These are phyloP conservation scores for Cephus spinipes DNA, from an alignment of 2,888 invertebrate genomes.

Conservation along the genomic window DNA sequence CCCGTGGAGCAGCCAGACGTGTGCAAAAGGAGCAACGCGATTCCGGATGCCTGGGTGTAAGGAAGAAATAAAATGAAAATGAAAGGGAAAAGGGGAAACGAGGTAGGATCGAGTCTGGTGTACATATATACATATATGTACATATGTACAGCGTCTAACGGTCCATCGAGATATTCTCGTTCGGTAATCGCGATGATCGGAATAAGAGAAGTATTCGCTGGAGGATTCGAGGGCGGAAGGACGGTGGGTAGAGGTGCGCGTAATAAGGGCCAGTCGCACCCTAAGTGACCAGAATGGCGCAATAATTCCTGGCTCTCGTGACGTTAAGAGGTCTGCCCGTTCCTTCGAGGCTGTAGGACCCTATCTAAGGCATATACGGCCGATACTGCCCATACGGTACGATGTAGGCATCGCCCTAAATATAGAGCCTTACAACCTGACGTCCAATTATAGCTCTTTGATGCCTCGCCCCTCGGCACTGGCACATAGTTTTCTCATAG, in stretches of 20 bases:
- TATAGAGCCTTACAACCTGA: constrained; percentile 58
- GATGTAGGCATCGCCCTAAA: constrained; percentile 55
- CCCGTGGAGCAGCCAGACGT: background rate
- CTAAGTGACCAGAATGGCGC: constrained; percentile 65
- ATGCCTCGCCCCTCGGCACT: constrained; percentile 47
- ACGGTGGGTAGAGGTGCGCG: constrained; percentile 35
- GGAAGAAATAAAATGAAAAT: background rate
- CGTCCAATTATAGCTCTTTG: constrained; percentile 64
- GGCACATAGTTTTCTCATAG: constrained; percentile 23
- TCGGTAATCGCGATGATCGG: background rate
- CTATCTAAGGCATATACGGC: constrained; percentile 30
- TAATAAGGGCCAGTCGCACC: constrained; percentile 63
- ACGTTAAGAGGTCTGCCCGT: constrained; percentile 62
- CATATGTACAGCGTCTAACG: background rate
- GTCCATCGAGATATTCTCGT: background rate
- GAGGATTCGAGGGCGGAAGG: constrained; percentile 12
- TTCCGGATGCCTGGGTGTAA: background rate
- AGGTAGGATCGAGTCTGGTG: background rate
- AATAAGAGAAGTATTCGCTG: background rate
- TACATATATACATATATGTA: background rate
- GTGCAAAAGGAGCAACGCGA: background rate
- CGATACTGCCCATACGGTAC: constrained; percentile 20
- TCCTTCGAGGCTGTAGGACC: constrained; percentile 33
- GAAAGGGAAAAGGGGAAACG: background rate
- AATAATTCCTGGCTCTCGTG: constrained; percentile 64